phyloP scores from a whole-genome alignment of 2,888 invertebrate genomes.

The Volucella zonaria region DNA sequence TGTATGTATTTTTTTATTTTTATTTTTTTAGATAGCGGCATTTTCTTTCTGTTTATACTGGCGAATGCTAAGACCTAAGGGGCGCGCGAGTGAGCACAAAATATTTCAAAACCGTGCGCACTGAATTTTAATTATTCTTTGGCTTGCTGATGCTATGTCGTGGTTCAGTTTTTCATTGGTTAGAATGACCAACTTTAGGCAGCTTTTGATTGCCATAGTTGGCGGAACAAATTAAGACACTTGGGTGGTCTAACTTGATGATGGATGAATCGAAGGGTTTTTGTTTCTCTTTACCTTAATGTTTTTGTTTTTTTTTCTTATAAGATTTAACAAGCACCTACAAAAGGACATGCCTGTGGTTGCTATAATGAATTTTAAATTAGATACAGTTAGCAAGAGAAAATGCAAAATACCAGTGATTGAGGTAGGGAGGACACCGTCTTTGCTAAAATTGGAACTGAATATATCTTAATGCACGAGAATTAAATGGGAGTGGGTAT shows the following conservation, averaged over 20 bases:
- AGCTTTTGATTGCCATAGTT: slow-evolving; percentile 69
- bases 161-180: slow-evolving; percentile 49
- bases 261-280: slow-evolving; percentile 58
- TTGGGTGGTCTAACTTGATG: slow-evolving; percentile 69
- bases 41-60: slow-evolving; percentile 55
- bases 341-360: slow-evolving; percentile 54
- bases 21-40: slow-evolving; percentile 44
- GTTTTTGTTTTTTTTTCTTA: slow-evolving; percentile 59
- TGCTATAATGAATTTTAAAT: slow-evolving; percentile 55
- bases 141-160: slow-evolving; percentile 24
- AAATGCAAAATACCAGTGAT: slow-evolving; percentile 59
- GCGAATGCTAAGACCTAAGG: slow-evolving; percentile 43
- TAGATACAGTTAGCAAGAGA: slow-evolving; percentile 28
- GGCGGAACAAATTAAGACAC: slow-evolving; percentile 73
- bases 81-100: slow-evolving; percentile 62
- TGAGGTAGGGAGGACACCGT: slow-evolving; percentile 11
- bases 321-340: slow-evolving; percentile 48
- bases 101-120: slow-evolving; percentile 70
- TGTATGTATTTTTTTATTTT: slow-evolving; percentile 17
- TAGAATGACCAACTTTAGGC: slow-evolving; percentile 59
- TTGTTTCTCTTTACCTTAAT: slow-evolving; percentile 36
- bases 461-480: slow-evolving; percentile 37
- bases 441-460: slow-evolving; percentile 12
- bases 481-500: slow-evolving; percentile 51
- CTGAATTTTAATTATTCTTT: slow-evolving; percentile 71